Evolutionary conservation across 2,113 vertebrate genomes (phyloP).

Genomic region (Cebidichthys violaceus): DNA sequence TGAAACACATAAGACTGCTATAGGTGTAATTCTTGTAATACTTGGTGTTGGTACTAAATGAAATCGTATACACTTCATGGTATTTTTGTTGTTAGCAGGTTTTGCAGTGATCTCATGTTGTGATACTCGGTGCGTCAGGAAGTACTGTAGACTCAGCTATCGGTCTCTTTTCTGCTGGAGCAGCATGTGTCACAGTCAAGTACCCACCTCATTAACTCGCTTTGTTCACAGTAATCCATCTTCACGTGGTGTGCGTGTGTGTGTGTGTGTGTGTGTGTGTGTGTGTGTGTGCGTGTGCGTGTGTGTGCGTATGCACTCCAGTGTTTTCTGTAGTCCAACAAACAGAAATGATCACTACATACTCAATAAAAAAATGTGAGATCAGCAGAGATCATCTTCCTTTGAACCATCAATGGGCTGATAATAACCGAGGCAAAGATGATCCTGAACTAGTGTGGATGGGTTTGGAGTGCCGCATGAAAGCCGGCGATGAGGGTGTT

Average conservation of each 20-base stretch:
- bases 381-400: background rate
- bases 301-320: background rate
- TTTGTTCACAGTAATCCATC: slow-evolving; percentile 61
- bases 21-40: background rate
- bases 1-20: background rate
- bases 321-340: slow-evolving; percentile 20
- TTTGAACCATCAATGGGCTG: background rate
- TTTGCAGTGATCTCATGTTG: background rate
- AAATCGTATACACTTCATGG: background rate
- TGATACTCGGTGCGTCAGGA: background rate
- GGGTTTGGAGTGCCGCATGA: slow-evolving; percentile 18
- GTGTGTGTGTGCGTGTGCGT: background rate
- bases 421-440: background rate
- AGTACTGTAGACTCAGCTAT: slow-evolving; percentile 54
- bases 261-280: slow-evolving; percentile 16
- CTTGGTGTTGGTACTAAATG: background rate
- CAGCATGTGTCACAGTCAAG: slow-evolving; percentile 69
- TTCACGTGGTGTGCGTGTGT: slow-evolving; percentile 19
- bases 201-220: slow-evolving; percentile 68
- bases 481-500: slow-evolving; percentile 13
- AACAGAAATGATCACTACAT: slow-evolving; percentile 29
- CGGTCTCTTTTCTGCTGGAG: slow-evolving; percentile 58
- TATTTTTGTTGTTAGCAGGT: background rate
- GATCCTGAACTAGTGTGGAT: slow-evolving; percentile 1
- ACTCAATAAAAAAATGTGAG: background rate